Evolutionary conservation across 2,113 vertebrate genomes (phyloP).

Genomic region (Cryptomyrus ogoouensis): DNA sequence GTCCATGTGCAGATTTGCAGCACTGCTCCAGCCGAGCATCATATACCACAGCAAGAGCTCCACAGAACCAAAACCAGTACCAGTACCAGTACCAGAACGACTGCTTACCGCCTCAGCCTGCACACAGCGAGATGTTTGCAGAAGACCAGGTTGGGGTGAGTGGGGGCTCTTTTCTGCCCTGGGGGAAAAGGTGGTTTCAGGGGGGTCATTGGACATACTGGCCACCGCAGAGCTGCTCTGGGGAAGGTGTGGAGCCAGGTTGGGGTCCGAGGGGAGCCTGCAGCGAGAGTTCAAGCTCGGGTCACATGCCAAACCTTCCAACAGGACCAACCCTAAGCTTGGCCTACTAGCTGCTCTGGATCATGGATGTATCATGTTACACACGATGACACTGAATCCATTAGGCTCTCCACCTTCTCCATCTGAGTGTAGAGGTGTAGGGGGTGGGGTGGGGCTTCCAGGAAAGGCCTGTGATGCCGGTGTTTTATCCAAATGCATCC

Average conservation of each 20-base stretch:
- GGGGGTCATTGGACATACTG: conserved; percentile 40
- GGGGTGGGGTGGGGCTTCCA: conserved; percentile 36
- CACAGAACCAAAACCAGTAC: not conserved
- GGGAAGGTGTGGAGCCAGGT: conserved; percentile 11
- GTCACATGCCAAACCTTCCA: not conserved
- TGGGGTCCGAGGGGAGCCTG: not conserved
- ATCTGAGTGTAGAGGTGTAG: not conserved
- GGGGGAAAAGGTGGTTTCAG: conserved; percentile 22
- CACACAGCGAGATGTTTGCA: conserved; percentile 28
- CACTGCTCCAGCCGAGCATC: not conserved
- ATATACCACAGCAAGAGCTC: not conserved
- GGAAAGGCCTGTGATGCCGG: conserved; percentile 37
- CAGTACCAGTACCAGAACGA: conserved; percentile 41
- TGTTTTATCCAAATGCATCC: not conserved
- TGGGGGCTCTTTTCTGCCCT: conserved; percentile 30
- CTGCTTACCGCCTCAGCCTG: conserved; percentile 41
- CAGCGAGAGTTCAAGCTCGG: not conserved
- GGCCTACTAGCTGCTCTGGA: not conserved
- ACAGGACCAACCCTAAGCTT: not conserved
- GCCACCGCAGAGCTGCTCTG: conserved; percentile 25
- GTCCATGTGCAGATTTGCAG: not conserved
- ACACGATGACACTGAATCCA: not conserved
- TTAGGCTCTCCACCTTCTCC: not conserved
- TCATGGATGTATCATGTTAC: not conserved
- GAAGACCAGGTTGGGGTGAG: conserved; percentile 21